phyloP scores from a whole-genome alignment of 2,888 invertebrate species.

The Eupithecia inturbata region DNA sequence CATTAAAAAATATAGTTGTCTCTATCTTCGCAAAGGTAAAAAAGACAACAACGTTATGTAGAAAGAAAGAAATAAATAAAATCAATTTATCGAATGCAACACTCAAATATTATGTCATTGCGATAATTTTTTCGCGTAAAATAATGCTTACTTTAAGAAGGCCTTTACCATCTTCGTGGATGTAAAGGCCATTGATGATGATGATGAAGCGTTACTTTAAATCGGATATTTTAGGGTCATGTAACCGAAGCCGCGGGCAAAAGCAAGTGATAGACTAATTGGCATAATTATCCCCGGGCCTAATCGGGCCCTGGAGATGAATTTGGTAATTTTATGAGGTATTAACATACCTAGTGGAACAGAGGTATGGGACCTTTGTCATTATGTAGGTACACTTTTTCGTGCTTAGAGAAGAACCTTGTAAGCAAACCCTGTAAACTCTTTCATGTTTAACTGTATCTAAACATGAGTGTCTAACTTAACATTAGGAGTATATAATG shows the following conservation, averaged over 20 bases:
- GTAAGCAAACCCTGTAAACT: not conserved
- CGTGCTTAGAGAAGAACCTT: not conserved
- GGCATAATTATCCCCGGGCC: slow-evolving; percentile 9
- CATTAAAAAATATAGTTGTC: not conserved
- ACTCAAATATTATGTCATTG: not conserved
- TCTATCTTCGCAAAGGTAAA: not conserved
- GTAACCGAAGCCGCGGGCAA: not conserved
- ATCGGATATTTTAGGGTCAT: not conserved
- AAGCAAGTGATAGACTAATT: slow-evolving; percentile 8
- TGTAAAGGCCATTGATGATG: not conserved
- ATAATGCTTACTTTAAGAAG: too few relatives aligned
- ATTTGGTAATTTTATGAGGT: slow-evolving; percentile 16
- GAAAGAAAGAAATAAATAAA: not conserved
- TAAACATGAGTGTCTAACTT: not conserved
- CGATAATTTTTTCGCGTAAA: not conserved
- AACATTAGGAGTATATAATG: not conserved
- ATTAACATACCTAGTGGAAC: slow-evolving; percentile 3
- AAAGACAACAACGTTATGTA: not conserved
- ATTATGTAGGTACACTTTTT: not conserved
- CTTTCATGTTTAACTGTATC: not conserved
- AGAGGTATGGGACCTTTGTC: not conserved
- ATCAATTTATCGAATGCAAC: not conserved
- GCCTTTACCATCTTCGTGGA: not conserved
- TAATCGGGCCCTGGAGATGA: slow-evolving; percentile 13
- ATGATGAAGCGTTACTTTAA: not conserved